These are phyloP conservation scores for Mico argentatus DNA, from an alignment of 2,797 vertebrate species.

Conservation along the genomic window DNA sequence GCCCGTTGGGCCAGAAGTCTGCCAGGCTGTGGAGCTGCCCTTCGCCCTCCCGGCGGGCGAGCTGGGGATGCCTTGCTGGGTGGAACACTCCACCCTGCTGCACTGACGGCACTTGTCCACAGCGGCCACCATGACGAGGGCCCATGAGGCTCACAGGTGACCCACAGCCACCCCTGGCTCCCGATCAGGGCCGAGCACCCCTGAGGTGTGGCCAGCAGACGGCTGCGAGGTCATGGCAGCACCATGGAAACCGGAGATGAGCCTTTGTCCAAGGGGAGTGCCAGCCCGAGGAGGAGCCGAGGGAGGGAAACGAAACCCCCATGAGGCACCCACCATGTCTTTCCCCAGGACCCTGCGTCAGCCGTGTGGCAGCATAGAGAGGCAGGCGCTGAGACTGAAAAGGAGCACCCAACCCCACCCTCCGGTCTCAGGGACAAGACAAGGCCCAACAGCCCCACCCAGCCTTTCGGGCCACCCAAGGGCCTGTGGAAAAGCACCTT, in stretches of 20 bases:
- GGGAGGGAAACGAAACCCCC: neutral
- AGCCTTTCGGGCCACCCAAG: neutral
- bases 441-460: too few relatives aligned
- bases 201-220: too few relatives aligned
- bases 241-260: neutral
- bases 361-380: neutral
- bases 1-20: rapidly evolving
- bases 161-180: rapidly evolving
- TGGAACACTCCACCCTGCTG: neutral
- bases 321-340: neutral
- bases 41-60: rapidly evolving
- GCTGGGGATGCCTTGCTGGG: neutral
- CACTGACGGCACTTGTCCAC: neutral
- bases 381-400: neutral
- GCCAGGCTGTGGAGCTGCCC: neutral
- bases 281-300: neutral
- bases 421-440: neutral
- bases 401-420: rapidly evolving
- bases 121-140: too few relatives aligned
- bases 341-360: rapidly evolving
- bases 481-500: neutral
- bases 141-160: rapidly evolving
- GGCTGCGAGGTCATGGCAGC: neutral
- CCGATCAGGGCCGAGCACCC: rapidly evolving
- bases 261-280: neutral